Evolutionary conservation across 2,797 vertebrate genomes (phyloP).

Genomic region (Brachyrhaphis roseni): DNA sequence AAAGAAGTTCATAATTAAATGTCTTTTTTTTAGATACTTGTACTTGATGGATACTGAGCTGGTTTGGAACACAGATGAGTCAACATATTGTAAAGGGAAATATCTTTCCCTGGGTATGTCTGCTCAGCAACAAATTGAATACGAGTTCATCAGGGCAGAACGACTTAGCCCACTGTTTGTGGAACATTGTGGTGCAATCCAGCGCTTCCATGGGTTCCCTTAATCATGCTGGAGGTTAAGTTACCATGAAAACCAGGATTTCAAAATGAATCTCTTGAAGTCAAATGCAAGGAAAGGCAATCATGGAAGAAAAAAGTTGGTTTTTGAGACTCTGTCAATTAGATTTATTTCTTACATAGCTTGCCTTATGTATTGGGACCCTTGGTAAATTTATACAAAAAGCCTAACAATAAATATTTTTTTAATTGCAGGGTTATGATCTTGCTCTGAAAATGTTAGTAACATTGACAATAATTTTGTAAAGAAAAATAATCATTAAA

Average conservation of each 20-base stretch:
- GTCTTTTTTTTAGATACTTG: background rate
- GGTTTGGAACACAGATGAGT: slow-evolving; percentile 29
- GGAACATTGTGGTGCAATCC: slow-evolving; percentile 59
- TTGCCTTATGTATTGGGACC: background rate
- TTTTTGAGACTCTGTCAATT: background rate
- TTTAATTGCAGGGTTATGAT: background rate
- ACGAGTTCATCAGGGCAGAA: slow-evolving; percentile 63
- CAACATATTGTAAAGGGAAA: slow-evolving; percentile 74
- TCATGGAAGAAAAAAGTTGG: background rate
- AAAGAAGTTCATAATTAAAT: background rate
- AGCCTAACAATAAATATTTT: too few relatives aligned
- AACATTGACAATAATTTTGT: background rate
- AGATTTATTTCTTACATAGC: background rate
- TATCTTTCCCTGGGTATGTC: slow-evolving; percentile 58
- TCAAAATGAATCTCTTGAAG: background rate
- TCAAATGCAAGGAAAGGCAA: background rate
- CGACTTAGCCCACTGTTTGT: slow-evolving; percentile 53
- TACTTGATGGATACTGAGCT: background rate
- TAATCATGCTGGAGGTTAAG: slow-evolving; percentile 7
- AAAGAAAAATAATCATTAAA: background rate
- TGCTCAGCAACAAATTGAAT: slow-evolving; percentile 78
- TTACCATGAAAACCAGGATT: background rate
- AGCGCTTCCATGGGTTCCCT: slow-evolving; percentile 56
- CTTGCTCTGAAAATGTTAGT: background rate
- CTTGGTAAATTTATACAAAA: background rate